Conservation (phyloP, 2,113 vertebrate species). For the Grammomys dolichurus region DNA sequence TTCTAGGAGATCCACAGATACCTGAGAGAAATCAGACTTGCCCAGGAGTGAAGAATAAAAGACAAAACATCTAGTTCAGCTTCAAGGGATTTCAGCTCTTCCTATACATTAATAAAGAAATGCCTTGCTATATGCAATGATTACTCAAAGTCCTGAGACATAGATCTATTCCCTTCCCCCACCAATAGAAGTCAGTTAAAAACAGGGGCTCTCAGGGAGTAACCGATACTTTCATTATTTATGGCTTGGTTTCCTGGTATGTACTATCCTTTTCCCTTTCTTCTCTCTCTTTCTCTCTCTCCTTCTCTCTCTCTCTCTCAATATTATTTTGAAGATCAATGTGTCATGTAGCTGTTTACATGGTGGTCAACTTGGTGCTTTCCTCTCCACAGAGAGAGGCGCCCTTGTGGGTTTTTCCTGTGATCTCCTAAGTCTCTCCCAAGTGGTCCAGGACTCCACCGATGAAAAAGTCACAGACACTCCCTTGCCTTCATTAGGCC, state of each 20-base stretch:
- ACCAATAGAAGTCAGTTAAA: constrained; percentile 76
- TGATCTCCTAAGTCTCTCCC: not conserved
- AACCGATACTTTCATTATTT: constrained; percentile 85
- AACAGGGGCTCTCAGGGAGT: constrained; percentile 69
- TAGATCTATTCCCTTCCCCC: not conserved
- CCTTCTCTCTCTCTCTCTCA: constrained; percentile 83
- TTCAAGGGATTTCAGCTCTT: not conserved
- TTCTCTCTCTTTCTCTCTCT: constrained; percentile 78
- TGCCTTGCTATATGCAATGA: no score
- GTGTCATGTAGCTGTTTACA: constrained; percentile 10
- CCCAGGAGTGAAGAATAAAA: not conserved
- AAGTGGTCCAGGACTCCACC: not conserved
- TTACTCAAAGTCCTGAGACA: not conserved
- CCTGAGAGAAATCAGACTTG: not conserved
- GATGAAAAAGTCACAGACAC: not conserved
- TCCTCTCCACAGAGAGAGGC: constrained; percentile 27
- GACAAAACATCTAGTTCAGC: not conserved
- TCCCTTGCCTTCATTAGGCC: not conserved
- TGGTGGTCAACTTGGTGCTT: constrained; percentile 27
- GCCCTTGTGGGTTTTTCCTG: not conserved
- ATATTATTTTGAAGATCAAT: constrained; percentile 51
- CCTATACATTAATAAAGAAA: not conserved
- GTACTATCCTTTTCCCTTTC: constrained; percentile 81
- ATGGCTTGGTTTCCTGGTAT: constrained; percentile 83
- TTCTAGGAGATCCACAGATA: not conserved